Evolutionary conservation across 2,888 invertebrate genomes (phyloP).

Genomic region (Pinctada fucata): DNA sequence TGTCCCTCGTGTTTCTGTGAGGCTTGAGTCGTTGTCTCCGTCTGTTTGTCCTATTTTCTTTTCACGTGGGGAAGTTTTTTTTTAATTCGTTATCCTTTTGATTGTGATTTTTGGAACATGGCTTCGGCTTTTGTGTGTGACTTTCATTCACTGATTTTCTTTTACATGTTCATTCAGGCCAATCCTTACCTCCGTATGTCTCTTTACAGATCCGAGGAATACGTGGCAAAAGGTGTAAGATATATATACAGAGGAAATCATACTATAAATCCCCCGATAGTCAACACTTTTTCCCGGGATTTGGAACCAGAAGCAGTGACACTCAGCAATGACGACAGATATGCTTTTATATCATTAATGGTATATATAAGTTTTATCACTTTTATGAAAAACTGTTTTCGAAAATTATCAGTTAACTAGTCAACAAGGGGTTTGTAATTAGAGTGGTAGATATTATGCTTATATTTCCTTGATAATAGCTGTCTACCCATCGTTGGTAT

Average conservation of each 20-base stretch:
- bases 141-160: too few species aligned
- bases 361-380: conserved; percentile 8
- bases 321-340: conserved; percentile 33
- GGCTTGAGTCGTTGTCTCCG: too few species aligned
- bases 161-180: neutral
- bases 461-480: too few species aligned
- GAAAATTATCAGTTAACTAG: neutral
- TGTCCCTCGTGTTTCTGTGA: too few species aligned
- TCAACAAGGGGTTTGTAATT: neutral
- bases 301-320: conserved; percentile 36
- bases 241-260: conserved; percentile 31
- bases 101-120: too few species aligned
- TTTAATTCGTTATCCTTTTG: too few species aligned
- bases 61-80: too few species aligned
- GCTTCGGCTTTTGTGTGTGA: too few species aligned
- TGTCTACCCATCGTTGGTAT: too few species aligned
- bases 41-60: too few species aligned
- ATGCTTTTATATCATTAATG: conserved; percentile 45
- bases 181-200: too few species aligned
- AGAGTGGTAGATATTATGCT: too few species aligned
- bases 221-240: conserved; percentile 28
- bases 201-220: conserved; percentile 14
- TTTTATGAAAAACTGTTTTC: neutral
- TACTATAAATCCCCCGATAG: neutral
- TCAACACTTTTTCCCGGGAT: conserved; percentile 31